These are phyloP conservation scores for Centropus bengalensis DNA, from an alignment of 2,113 vertebrate genomes.

Conservation along the genomic window DNA sequence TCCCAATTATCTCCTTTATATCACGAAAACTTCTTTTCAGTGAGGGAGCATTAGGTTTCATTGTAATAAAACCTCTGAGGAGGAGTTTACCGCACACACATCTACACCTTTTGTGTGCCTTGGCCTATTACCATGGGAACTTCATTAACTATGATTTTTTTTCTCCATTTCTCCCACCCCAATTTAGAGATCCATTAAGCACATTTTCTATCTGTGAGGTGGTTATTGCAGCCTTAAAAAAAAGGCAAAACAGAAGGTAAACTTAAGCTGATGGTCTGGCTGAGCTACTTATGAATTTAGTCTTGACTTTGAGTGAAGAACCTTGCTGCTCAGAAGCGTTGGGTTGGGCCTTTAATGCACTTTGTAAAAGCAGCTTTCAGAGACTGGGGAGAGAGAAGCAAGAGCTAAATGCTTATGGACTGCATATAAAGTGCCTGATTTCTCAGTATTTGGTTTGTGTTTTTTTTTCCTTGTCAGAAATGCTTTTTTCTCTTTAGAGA, in stretches of 20 bases:
- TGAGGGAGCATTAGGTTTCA: constrained; percentile 42
- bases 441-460: background rate
- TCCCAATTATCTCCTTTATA: constrained; percentile 39
- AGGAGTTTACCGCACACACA: background rate
- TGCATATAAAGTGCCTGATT: background rate
- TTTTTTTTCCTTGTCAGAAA: background rate
- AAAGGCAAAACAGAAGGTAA: background rate
- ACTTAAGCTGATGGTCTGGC: background rate
- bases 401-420: background rate
- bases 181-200: background rate
- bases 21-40: constrained; percentile 26
- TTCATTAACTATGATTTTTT: background rate
- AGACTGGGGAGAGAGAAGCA: background rate
- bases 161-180: background rate
- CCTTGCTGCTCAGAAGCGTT: background rate
- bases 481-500: background rate
- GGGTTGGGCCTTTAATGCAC: background rate
- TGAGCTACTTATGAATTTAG: background rate
- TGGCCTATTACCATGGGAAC: constrained; percentile 2
- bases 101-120: background rate
- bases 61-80: constrained; percentile 36
- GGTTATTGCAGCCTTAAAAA: background rate
- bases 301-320: background rate
- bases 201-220: background rate
- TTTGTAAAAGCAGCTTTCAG: background rate